phyloP scores from a whole-genome alignment of 92 coral and sea anemone genomes.

The Epizoanthus fatuus region DNA sequence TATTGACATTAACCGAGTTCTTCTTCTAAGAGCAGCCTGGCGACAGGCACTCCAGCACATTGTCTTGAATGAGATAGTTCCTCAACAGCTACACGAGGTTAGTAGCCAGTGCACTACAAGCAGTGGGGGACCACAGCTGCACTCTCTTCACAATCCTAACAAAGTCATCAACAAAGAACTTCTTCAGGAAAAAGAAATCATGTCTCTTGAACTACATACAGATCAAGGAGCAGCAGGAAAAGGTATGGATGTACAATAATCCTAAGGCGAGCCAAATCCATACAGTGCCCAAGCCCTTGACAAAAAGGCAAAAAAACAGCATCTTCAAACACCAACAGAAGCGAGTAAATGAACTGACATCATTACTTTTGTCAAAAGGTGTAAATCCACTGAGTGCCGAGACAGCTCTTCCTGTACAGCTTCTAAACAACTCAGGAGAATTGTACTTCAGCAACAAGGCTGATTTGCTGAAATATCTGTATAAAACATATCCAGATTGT shows the following conservation, averaged over 20 bases:
- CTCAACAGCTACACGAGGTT: no score
- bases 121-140: no score
- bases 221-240: slow-evolving; percentile 28
- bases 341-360: slow-evolving; percentile 45
- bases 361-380: slow-evolving; percentile 18
- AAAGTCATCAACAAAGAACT: no score
- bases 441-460: slow-evolving; percentile 33
- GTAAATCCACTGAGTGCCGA: neutral
- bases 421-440: slow-evolving; percentile 17
- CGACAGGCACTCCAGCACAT: no score
- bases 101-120: no score
- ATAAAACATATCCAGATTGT: no score
- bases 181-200: slow-evolving; percentile 21
- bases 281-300: slow-evolving; percentile 5
- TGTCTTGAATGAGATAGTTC: no score
- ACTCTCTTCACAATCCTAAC: no score
- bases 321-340: slow-evolving; percentile 30
- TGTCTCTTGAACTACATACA: slow-evolving; percentile 27
- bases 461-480: neutral
- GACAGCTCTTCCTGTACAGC: slow-evolving; percentile 33
- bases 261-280: slow-evolving; percentile 27
- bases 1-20: no score
- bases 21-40: no score
- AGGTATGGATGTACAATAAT: slow-evolving; percentile 41
- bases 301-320: slow-evolving; percentile 9